These are phyloP conservation scores for Ceratotherium simum DNA, from an alignment of 2,113 vertebrate species.

Conservation along the genomic window DNA sequence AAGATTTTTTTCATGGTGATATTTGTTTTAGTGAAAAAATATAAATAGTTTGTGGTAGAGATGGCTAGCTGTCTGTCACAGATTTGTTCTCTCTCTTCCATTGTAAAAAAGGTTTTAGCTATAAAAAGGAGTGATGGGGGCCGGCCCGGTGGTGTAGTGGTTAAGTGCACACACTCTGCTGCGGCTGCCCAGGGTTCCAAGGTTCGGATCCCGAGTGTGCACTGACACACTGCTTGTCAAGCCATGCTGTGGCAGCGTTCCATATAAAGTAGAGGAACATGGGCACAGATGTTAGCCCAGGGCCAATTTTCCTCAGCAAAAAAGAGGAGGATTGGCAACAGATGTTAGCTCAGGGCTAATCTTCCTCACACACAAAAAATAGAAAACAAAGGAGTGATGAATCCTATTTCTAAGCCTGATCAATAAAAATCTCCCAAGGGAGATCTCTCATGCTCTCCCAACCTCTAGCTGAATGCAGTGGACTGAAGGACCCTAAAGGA, in stretches of 20 bases:
- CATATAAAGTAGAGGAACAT: too few relatives aligned
- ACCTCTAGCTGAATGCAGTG: neutral
- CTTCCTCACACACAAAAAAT: too few relatives aligned
- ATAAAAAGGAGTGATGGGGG: neutral
- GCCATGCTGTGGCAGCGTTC: too few relatives aligned
- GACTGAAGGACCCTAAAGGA: neutral
- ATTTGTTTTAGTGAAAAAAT: conserved; percentile 44
- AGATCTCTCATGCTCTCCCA: neutral
- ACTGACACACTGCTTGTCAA: too few relatives aligned
- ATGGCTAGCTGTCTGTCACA: neutral
- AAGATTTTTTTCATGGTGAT: neutral
- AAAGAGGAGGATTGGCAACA: too few relatives aligned
- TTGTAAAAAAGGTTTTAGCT: neutral
- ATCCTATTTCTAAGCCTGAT: neutral
- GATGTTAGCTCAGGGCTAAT: too few relatives aligned
- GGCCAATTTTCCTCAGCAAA: too few relatives aligned
- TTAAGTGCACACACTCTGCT: too few relatives aligned
- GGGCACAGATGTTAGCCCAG: too few relatives aligned
- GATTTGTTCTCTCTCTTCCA: neutral
- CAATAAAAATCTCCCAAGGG: neutral
- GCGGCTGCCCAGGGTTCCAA: too few relatives aligned
- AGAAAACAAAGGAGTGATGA: neutral
- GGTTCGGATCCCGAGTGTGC: too few relatives aligned
- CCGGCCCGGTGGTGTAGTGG: too few relatives aligned
- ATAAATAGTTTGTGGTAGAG: neutral